Evolutionary conservation across 2,113 vertebrate species (phyloP), one percentile per base, ranked within the genome.

Genomic region (Ceuthmochares aereus): DNA sequence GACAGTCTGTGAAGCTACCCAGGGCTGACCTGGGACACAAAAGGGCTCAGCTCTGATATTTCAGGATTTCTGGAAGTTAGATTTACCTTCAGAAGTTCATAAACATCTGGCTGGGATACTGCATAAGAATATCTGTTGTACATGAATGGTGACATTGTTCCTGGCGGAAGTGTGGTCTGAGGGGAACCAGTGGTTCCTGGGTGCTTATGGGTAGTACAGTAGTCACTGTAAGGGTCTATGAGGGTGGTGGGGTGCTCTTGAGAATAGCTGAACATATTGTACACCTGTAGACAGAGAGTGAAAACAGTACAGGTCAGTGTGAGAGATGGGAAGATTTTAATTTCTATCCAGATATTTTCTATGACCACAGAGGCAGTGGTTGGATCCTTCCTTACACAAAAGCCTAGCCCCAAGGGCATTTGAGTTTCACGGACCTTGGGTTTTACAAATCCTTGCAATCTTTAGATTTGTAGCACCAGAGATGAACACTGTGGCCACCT

Each of bases 71-170:
- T 73, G 43, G 40, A 78, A 94, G 72, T 60, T 7, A 84, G 7
- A 56, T 62, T 93, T 95, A 96, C 96, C 95, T 72, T 95, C 62
- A 97, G 69, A 91, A 97, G 60, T 87, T 87, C 96, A 75, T 95
- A 95, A 75, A 95, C 4, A 26, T 95, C 96, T 76, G 95, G 89
- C 0, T 95, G 95, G 36, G 91, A 97, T 74, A 96, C 94, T 19
- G 94, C 76, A 2, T 95, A 97, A 29, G 74, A 49, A 29, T 94
- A 81, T 77, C 73, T 79, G 36, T 89, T 25, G n/a, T 91, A 34
- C 43, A 17, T 34, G 32, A 81, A 34, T 8, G 90, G 79, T 89
- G 94, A 86, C 6, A 4, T 60, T 55, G 67, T 56, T 91, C 60
- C 70, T 56, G 94, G 70, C 42, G 72, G 67, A 80, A 54, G 51